These are phyloP conservation scores for Cryptoprocta ferox DNA, from an alignment of 2,797 vertebrate genomes.

Conservation along the genomic window DNA sequence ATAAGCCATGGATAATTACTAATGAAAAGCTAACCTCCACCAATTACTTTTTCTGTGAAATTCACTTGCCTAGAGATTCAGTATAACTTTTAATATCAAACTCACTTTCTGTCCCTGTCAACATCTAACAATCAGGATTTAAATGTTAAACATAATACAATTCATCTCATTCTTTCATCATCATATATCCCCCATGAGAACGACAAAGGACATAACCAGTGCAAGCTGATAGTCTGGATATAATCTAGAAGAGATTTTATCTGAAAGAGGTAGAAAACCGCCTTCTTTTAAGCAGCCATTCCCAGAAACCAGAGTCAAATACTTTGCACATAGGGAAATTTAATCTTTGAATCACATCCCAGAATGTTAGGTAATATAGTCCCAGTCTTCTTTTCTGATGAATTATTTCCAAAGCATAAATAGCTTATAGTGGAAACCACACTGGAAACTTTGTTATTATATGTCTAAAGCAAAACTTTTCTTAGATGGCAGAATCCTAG, in stretches of 20 bases:
- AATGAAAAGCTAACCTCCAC: constrained; percentile 26
- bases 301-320: constrained; percentile 30
- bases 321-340: not conserved
- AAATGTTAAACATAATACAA: constrained; percentile 1
- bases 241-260: constrained; percentile 29
- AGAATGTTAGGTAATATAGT: constrained; percentile 6
- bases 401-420: constrained; percentile 56
- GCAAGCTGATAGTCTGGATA: not conserved
- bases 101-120: not conserved
- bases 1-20: constrained; percentile 14
- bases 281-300: constrained; percentile 20
- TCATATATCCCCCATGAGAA: not conserved
- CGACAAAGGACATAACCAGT: not conserved
- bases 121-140: not conserved
- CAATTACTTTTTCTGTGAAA: constrained; percentile 23
- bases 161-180: constrained; percentile 47
- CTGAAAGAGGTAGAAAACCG: not conserved
- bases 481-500: constrained; percentile 39
- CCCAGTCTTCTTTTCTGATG: not conserved
- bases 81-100: constrained; percentile 12
- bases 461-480: constrained; percentile 31
- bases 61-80: not conserved
- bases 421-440: not conserved
- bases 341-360: constrained; percentile 45
- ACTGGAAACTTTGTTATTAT: not conserved